These are phyloP conservation scores for Brachionus plicatilis DNA, from an alignment of 1,140 invertebrate species.

Conservation along the genomic window DNA sequence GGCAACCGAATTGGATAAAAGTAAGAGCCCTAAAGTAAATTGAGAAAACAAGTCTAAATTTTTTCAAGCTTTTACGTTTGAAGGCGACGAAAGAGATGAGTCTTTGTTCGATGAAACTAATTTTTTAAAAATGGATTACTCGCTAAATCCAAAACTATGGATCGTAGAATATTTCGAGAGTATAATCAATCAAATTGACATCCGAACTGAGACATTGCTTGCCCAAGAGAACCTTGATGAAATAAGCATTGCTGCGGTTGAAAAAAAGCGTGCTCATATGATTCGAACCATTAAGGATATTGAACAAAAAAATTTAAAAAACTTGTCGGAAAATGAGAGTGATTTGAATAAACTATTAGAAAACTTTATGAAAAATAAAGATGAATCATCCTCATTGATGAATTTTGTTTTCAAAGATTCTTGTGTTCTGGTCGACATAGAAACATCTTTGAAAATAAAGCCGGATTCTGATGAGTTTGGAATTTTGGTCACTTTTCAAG, in stretches of 20 bases:
- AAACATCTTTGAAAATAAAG: neutral
- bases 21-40: neutral
- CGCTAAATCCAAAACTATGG: neutral
- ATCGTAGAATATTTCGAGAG: neutral
- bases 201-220: neutral
- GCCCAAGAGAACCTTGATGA: neutral
- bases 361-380: neutral
- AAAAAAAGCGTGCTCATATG: neutral
- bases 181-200: slow-evolving; percentile 3
- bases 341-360: neutral
- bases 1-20: neutral
- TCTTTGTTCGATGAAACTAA: neutral
- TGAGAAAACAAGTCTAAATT: neutral
- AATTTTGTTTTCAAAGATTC: neutral
- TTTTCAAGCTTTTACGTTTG: neutral
- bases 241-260: neutral
- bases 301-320: neutral
- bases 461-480: neutral
- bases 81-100: neutral
- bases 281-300: neutral
- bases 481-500: neutral
- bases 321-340: neutral
- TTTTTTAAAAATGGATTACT: neutral
- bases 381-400: neutral
- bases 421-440: neutral